Evolutionary conservation across 2,797 vertebrate species (phyloP), one percentile per base, ranked within the genome.

Genomic region (Gallinago solitaria): DNA sequence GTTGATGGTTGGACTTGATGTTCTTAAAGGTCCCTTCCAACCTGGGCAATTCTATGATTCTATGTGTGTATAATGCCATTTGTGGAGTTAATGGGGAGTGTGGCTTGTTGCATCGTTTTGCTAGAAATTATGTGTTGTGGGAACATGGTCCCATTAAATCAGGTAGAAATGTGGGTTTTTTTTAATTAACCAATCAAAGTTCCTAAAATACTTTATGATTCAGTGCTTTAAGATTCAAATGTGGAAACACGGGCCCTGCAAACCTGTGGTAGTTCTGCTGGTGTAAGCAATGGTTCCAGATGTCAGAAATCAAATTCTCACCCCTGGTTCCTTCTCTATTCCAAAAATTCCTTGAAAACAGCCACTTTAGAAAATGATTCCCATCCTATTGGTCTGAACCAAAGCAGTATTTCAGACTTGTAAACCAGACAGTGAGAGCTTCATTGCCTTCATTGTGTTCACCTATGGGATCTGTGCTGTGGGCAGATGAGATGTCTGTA

Each of bases 51-150:
- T 17, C 28, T 53, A 18, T 30, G 51, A 30, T 10, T 53, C 51
- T 30, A 75, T 70, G 28, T 53, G 35, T 70, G 9, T 65, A 19
- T 71, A 85, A 80, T 63, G 68, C 60, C 74, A 45, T 89, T 92
- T 81, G 68, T 74, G 65, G 63, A 71, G 37, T 80, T 93, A 91
- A 80, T 48, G 70, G 75, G 8, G 37, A 3, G 0, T 67, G 54
- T 61, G 67, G 37, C 37, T 89, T 84, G 21, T 91, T 75, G 87
- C 92, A 77, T 83, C 23, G 57, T 90, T 95, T 95, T 93, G 25
- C 45, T 78, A 61, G 78, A 87, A 87, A 83, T 75, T 85, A 77
- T 23, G 16, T 83, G 25, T 57, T 89, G 37, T 51, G 45, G 51
- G 57, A 85, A 71, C 43, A 69, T 30, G 25, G 5, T 68, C 14